Evolutionary conservation across 2,797 vertebrate genomes (phyloP), one percentile per base, ranked within the genome.

Genomic region (Stomatorhinus walkeri): DNA sequence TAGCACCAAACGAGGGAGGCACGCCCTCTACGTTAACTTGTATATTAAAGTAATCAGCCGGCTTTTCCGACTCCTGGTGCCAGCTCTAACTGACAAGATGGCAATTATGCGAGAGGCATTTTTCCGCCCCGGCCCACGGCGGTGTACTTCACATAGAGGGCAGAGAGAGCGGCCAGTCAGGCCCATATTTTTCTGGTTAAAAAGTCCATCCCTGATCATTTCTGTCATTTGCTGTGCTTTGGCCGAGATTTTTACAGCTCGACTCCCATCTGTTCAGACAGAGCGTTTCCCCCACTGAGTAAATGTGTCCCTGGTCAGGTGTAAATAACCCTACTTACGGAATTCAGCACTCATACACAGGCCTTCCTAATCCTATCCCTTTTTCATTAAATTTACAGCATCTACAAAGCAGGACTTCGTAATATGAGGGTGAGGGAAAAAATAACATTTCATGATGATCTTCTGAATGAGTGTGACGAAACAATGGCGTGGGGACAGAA

Each of bases 221-320:
- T 86, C 61, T 88, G 64, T 89, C 84, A 87, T 91, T 85, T 87
- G 56, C 88, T 32, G 48, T n/a, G 22, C 36, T 79, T 14, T 48
- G 64, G 61, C 89, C 64, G 72, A 86, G 89, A 68, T 43, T 51
- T 52, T 88, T 89, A 36, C 28, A 91, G 91, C 92, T 91, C 90
- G 0, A 68, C 32, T 49, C 88, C 90, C 92, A 93, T 94, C 93
- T 93, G 93, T 93, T 93, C 92, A 91, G 92, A 92, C 90, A 89
- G 89, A 93, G 91, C 91, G 91, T 89, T 91, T 89, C 93, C 93
- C 93, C 92, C 49, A 85, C 92, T 90, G 91, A 91, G 93, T 91
- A 92, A 92, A 59, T 92, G 90, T 92, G 90, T 91, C 83, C 92
- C 90, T 91, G 84, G 91, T 89, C 3, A 89, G 92, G n/a, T 49